Conservation (phyloP, 2,113 vertebrate species). For the Sander vitreus region DNA sequence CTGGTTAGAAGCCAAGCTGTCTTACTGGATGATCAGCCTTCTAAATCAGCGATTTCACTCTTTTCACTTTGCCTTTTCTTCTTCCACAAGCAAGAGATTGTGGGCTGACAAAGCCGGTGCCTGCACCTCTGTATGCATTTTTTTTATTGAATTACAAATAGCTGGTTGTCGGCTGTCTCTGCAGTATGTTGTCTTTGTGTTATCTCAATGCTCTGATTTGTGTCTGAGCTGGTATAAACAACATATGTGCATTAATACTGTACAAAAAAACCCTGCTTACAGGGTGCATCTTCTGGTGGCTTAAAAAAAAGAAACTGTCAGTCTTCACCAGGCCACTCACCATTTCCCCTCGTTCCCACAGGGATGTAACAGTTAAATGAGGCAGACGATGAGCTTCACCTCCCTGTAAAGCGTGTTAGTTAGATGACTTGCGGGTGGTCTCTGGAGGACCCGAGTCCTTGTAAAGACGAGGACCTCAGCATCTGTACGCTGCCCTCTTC, state of each 20-base stretch:
- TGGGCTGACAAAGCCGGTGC: neutral
- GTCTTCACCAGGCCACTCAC: neutral
- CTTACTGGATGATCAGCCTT: neutral
- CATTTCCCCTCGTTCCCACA: conserved; percentile 30
- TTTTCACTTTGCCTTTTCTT: neutral
- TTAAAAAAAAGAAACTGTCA: neutral
- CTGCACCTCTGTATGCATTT: neutral
- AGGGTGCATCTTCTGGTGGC: neutral
- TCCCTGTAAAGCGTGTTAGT: conserved; percentile 64
- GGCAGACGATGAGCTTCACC: conserved; percentile 63
- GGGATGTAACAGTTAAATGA: conserved; percentile 49
- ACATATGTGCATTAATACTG: neutral
- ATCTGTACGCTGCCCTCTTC: conserved; percentile 44
- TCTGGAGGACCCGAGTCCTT: conserved; percentile 52
- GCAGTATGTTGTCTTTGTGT: neutral
- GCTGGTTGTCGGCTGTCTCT: neutral
- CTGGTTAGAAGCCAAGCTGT: neutral
- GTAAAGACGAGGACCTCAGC: conserved; percentile 70
- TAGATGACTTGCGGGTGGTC: conserved; percentile 73
- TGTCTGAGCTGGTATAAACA: too few relatives aligned
- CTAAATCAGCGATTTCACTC: neutral
- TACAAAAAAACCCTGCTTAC: neutral
- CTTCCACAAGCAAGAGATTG: too few relatives aligned
- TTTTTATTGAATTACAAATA: neutral
- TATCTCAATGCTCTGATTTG: neutral